Evolutionary conservation across 37 sponge, comb jelly and placozoan genomes (phyloP).

Genomic region (Beroe forskalii): DNA sequence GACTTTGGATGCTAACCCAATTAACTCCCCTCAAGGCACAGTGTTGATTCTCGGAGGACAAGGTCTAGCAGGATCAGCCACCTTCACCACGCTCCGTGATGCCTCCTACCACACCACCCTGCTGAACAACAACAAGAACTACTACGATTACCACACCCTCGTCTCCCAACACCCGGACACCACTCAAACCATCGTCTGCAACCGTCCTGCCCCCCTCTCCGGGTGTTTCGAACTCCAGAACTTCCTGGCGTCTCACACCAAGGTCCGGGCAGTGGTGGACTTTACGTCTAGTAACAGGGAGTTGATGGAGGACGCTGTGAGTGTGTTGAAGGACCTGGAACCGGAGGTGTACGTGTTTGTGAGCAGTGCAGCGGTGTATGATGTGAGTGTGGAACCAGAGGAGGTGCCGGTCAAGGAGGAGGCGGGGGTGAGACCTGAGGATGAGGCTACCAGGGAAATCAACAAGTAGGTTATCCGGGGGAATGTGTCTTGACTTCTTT

Average conservation of each 20-base stretch:
- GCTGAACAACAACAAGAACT: slow-evolving; percentile 23
- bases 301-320: slow-evolving; percentile 36
- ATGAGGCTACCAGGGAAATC: not conserved
- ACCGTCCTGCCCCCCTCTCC: not conserved
- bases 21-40: no score
- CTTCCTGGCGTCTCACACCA: slow-evolving; percentile 5
- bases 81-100: slow-evolving; percentile 17
- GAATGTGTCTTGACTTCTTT: no score
- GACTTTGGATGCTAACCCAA: no score
- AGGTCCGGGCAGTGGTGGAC: slow-evolving; percentile 15
- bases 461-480: not conserved
- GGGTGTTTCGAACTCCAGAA: slow-evolving; percentile 56
- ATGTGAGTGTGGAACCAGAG: not conserved
- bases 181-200: not conserved
- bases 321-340: not conserved
- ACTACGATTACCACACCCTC: slow-evolving; percentile 31
- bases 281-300: slow-evolving; percentile 22
- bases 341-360: slow-evolving; percentile 61
- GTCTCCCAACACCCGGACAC: not conserved
- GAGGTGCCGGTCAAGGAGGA: slow-evolving; percentile 4
- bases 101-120: not conserved
- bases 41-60: slow-evolving; percentile 53
- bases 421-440: slow-evolving; percentile 16
- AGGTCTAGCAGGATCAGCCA: slow-evolving; percentile 56
- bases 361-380: slow-evolving; percentile 45